Conservation (phyloP, 2,113 vertebrate genomes). For the Aspidoscelis tigris region DNA sequence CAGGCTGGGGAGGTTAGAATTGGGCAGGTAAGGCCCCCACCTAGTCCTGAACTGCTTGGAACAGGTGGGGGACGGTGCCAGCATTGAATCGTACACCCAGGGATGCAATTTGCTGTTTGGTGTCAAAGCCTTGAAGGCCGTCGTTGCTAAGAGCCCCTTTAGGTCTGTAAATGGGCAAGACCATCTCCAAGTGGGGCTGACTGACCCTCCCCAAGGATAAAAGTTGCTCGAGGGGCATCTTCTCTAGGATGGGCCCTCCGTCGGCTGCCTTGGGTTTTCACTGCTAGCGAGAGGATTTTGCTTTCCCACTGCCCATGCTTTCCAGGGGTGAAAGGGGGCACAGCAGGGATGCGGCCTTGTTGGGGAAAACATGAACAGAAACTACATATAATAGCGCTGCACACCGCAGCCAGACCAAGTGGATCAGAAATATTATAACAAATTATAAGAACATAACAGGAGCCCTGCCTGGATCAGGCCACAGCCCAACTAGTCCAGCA, state of each 20-base stretch:
- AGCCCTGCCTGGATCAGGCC: no score
- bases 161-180: fast-evolving
- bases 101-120: not conserved
- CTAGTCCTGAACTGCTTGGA: not conserved
- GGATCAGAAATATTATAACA: not conserved
- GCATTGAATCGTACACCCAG: no score
- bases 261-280: constrained; percentile 14
- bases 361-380: not conserved
- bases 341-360: not conserved
- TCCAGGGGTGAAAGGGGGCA: not conserved
- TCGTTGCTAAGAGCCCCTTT: not conserved
- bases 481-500: no score
- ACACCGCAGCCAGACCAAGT: not conserved
- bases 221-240: fast-evolving
- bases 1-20: not conserved
- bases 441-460: not conserved
- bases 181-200: not conserved
- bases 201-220: not conserved
- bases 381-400: not conserved
- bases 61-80: not conserved
- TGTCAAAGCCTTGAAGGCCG: not conserved
- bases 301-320: not conserved
- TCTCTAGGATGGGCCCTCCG: not conserved
- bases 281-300: not conserved
- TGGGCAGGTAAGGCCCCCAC: not conserved